Evolutionary conservation across 92 coral and sea anemone genomes (phyloP), one percentile per base, ranked within the genome.

Genomic region (Palythoa heliodiscus): DNA sequence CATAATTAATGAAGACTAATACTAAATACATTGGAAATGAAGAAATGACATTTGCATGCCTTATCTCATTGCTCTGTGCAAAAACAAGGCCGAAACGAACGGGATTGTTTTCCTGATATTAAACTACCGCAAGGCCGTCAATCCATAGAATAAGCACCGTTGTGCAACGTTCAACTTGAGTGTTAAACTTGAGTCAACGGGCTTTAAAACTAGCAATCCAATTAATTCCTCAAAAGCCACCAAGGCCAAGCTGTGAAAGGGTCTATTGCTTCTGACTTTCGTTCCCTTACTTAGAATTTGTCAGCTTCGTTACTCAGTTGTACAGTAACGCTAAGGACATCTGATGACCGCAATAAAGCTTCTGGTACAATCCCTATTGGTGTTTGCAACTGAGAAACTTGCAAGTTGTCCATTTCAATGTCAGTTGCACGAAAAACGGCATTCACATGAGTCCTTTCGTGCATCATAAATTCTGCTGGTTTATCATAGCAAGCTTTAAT

Each of bases 311-410:
- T 8, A 69, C 79, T 83, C 69, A 89, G 69, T 35, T 91, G 87
- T 76, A 94, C 97, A 58, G 92, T 91, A 40, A 96, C 87, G 15
- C 89, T 87, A 77, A 96, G 66, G 39, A 96, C 99, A 86, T 96
- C 99, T 12, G 97, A 89, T 15, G 98, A 71, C 23, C 99, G 87
- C 43, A 96, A 76, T 72, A 91, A 54, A 2, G 99, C 99, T 72
- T 96, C 97, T 12, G 92, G 93, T 73, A 94, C 55, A 25, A 95
- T 88, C 3, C 99, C 99, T 80, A 94, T 94, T 22, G 99, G 99
- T 24, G 99, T 93, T 50, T 91, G 92, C 68, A 96, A 89, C 71
- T 93, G 92, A 29, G 99, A 96, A 23, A 96, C 98, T 70, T 86
- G 91, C 77, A 94, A 82, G 50, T 80, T 89, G 76, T 95, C 97